A percentile compares a stretch with the other conserved stretches of the same genome.
phyloP scores from a whole-genome alignment of 2,113 vertebrate species.

The Aleadryas rufinucha region DNA sequence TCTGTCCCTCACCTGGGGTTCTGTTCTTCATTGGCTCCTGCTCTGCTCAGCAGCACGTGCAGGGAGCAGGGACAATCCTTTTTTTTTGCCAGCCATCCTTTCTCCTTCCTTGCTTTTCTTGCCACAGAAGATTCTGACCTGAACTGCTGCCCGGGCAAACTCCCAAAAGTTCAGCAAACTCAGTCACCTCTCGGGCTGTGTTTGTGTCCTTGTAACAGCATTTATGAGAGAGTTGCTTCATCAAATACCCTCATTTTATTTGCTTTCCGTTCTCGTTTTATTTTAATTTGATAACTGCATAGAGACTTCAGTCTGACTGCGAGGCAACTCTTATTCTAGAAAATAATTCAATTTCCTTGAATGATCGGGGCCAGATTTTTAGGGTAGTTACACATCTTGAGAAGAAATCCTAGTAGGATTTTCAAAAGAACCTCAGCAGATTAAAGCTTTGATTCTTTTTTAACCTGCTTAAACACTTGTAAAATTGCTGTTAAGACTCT shows the following conservation, averaged over 20 bases:
- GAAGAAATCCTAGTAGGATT: background rate
- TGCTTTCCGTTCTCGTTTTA: background rate
- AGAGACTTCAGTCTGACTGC: background rate
- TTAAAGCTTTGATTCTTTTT: background rate
- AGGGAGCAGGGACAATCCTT: background rate
- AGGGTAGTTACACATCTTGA: background rate
- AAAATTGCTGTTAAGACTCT: background rate
- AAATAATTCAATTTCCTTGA: conserved; percentile 18
- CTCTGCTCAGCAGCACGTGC: background rate
- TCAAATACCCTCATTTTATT: conserved; percentile 13
- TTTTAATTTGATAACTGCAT: conserved; percentile 22
- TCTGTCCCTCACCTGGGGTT: background rate
- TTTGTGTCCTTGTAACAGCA: background rate
- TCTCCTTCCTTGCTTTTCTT: background rate
- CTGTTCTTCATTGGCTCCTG: background rate
- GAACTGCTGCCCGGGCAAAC: background rate
- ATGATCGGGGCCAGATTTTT: background rate
- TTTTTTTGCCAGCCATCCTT: background rate
- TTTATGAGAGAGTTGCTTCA: background rate
- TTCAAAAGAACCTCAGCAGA: background rate
- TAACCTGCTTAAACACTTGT: background rate
- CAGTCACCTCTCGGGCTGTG: background rate
- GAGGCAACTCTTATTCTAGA: background rate
- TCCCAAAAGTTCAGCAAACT: background rate
- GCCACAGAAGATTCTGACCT: background rate